Evolutionary conservation across 2,888 invertebrate species (phyloP).

Genomic region (Scaptomyza flava): DNA sequence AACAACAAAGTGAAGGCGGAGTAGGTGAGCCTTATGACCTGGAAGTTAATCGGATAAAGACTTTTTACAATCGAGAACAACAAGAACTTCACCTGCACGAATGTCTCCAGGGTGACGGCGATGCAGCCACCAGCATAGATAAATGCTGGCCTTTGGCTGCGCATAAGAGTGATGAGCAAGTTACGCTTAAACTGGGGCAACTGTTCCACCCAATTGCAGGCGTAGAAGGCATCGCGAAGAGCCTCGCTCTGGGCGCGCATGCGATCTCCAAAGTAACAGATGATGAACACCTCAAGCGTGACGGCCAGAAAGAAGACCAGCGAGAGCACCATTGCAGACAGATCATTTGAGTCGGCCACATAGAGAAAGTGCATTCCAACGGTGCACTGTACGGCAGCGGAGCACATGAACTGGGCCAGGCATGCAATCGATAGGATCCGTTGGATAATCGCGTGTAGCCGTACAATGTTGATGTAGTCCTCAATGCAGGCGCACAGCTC

Average conservation of each 20-base stretch:
- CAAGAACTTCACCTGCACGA: conserved; percentile 84
- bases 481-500: conserved; percentile 71
- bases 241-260: conserved; percentile 85
- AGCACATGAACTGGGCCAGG: conserved; percentile 86
- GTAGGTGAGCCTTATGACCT: conserved; percentile 81
- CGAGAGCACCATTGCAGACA: conserved; percentile 72
- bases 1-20: conserved; percentile 75
- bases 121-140: conserved; percentile 86
- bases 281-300: conserved; percentile 85
- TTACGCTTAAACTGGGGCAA: conserved; percentile 83
- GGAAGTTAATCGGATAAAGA: neutral
- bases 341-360: conserved; percentile 79
- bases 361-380: conserved; percentile 85
- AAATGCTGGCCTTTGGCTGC: conserved; percentile 85
- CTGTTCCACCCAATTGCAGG: conserved; percentile 86
- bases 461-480: conserved; percentile 73
- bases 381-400: conserved; percentile 83
- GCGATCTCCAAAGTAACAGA: conserved; percentile 86
- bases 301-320: conserved; percentile 85
- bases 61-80: neutral
- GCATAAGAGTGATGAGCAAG: conserved; percentile 85
- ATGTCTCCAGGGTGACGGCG: conserved; percentile 85
- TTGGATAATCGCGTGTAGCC: conserved; percentile 85
- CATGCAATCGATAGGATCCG: conserved; percentile 85
- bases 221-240: conserved; percentile 85